Conservation (phyloP, 2,113 vertebrate genomes). For the Dasyurus viverrinus region DNA sequence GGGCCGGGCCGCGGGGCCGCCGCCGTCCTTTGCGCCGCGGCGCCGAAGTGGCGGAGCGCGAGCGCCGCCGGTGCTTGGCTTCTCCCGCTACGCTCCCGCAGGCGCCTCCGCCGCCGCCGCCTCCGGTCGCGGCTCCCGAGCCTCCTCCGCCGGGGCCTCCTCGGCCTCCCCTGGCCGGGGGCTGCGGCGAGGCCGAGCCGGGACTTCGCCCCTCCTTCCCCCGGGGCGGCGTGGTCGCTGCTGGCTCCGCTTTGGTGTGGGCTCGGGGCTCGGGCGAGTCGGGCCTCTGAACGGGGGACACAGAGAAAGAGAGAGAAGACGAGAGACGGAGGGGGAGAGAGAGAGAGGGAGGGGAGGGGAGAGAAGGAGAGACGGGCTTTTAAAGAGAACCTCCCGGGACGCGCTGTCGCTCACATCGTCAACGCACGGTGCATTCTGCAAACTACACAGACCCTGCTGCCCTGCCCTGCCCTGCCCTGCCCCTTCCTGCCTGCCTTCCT, state of each 20-base stretch:
- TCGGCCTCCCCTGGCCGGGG: constrained; percentile 81
- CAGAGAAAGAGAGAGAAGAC: constrained; percentile 76
- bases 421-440: constrained; percentile 85
- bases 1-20: constrained; percentile 82
- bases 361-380: constrained; percentile 84
- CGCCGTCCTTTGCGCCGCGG: constrained; percentile 86
- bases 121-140: constrained; percentile 73
- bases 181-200: constrained; percentile 77
- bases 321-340: constrained; percentile 78
- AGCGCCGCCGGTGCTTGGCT: constrained; percentile 74
- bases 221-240: constrained; percentile 78
- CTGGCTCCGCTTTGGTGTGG: constrained; percentile 81
- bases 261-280: constrained; percentile 85
- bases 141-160: constrained; percentile 81
- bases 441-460: constrained; percentile 87
- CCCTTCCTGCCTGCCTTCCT: constrained; percentile 63
- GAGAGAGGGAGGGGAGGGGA: constrained; percentile 73
- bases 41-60: constrained; percentile 81
- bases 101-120: constrained; percentile 77
- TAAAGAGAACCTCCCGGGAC: constrained; percentile 69
- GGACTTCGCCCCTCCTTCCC: constrained; percentile 77
- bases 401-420: constrained; percentile 76
- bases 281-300: constrained; percentile 87
- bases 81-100: not conserved
- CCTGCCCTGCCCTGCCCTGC: constrained; percentile 87